Evolutionary conservation across 1,140 invertebrate genomes (phyloP).

Genomic region (Dreissena rostriformis): DNA sequence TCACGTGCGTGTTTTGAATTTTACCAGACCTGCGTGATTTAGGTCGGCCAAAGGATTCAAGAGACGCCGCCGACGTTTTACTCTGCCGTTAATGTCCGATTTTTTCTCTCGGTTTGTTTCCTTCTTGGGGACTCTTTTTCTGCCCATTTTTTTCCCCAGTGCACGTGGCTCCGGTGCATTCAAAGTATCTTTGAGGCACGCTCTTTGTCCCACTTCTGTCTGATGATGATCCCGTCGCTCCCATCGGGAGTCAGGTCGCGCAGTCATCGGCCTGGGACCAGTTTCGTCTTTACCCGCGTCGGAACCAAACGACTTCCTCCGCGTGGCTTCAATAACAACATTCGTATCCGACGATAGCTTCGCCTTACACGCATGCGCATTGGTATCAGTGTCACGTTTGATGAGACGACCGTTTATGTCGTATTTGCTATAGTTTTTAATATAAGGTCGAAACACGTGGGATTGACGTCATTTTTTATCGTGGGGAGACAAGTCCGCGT

Average conservation of each 20-base stretch:
- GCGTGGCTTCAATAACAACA: background rate
- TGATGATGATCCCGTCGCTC: background rate
- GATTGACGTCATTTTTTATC: background rate
- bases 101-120: background rate
- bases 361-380: too few relatives aligned
- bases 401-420: background rate
- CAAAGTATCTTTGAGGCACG: background rate
- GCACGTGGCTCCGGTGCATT: background rate
- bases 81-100: background rate
- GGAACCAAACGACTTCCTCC: background rate
- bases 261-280: background rate
- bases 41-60: background rate
- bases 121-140: background rate
- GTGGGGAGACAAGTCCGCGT: background rate
- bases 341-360: background rate
- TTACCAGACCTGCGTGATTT: background rate
- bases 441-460: background rate
- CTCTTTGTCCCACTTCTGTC: background rate
- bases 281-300: background rate
- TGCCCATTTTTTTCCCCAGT: background rate
- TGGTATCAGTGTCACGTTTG: background rate
- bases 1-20: background rate
- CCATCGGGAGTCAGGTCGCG: slow-evolving; percentile 1
- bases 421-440: background rate
- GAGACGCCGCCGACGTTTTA: background rate